phyloP scores from a whole-genome alignment of 2,888 invertebrate species.

The Sussaba pulchella region DNA sequence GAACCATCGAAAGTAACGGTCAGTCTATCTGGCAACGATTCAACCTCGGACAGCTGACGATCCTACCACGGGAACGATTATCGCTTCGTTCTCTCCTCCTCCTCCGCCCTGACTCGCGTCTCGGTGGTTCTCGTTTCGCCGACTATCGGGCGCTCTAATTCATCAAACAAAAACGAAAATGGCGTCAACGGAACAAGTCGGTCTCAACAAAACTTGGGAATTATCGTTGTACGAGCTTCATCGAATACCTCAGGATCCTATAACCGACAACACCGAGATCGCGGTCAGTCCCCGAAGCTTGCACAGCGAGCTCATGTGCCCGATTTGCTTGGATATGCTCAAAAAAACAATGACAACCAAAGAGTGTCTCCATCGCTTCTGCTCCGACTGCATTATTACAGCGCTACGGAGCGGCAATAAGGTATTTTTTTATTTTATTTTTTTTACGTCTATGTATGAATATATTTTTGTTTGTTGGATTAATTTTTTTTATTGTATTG shows the following conservation, averaged over 20 bases:
- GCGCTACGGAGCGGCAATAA: conserved; percentile 99
- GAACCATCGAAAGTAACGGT: neutral
- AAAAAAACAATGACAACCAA: conserved; percentile 99
- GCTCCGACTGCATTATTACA: conserved; percentile 99
- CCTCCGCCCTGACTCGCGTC: neutral
- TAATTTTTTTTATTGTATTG: neutral
- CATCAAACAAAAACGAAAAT: conserved; percentile 79
- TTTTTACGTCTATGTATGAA: neutral
- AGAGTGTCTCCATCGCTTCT: conserved; percentile 99
- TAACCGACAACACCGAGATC: conserved; percentile 97
- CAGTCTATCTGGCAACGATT: conserved; percentile 9
- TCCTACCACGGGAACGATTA: neutral
- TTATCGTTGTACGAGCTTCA: conserved; percentile 97
- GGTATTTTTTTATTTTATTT: conserved; percentile 70
- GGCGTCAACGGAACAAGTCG: conserved; percentile 92
- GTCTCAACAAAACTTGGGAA: conserved; percentile 97
- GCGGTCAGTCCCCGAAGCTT: conserved; percentile 97
- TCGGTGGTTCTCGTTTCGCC: neutral
- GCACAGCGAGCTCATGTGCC: conserved; percentile 99
- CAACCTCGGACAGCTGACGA: conserved; percentile 27
- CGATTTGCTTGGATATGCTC: conserved; percentile 99
- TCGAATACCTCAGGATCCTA: conserved; percentile 97
- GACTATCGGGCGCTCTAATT: conserved; percentile 29
- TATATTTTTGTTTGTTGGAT: neutral
- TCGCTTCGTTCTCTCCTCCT: neutral